Conservation (phyloP, 2,797 vertebrate species). For the Anguilla marmorata region DNA sequence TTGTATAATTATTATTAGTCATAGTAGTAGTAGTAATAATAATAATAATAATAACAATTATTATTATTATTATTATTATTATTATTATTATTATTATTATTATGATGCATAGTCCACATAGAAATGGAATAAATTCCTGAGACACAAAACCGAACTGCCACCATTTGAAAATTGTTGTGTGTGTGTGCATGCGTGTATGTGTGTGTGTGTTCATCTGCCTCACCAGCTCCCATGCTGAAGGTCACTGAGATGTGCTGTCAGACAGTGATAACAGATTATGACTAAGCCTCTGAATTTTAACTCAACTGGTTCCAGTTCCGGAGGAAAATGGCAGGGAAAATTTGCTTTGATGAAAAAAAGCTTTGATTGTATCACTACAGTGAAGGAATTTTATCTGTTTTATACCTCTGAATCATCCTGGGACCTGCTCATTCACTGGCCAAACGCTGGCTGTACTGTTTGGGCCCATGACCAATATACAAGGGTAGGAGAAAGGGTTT, state of each 20-base stretch:
- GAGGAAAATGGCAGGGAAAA: not conserved
- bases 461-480: not conserved
- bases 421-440: not conserved
- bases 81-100: too few relatives aligned
- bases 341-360: not conserved
- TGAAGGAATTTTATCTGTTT: not conserved
- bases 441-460: not conserved
- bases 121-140: too few relatives aligned
- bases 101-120: too few relatives aligned
- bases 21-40: not conserved
- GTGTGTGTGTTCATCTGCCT: not conserved
- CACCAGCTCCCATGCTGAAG: not conserved
- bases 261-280: constrained; percentile 20
- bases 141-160: too few relatives aligned
- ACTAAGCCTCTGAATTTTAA: constrained; percentile 21
- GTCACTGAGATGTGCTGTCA: not conserved
- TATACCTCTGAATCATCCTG: not conserved
- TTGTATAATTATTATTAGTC: too few relatives aligned
- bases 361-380: constrained; percentile 4
- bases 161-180: not conserved
- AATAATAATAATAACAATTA: not conserved
- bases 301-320: constrained; percentile 1
- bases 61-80: not conserved
- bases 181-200: not conserved
- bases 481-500: not conserved